Percentiles rank a stretch among this genome's conserved stretches.
phyloP scores from a whole-genome alignment of 2,888 invertebrate genomes.

The Andrena chrysosceles region DNA sequence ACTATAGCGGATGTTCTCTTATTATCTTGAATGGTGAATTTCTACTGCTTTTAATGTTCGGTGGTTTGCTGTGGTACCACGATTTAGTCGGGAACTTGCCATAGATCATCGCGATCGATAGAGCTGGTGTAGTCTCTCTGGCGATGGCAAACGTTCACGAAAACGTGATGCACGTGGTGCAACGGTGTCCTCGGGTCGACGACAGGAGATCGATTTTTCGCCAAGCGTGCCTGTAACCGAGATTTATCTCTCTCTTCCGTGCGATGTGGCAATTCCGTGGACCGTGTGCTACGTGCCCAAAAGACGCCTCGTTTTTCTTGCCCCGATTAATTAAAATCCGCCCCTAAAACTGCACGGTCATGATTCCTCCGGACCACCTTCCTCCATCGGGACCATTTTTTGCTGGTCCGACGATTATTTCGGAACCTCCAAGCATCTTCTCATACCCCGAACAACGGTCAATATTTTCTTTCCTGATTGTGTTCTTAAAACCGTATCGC shows the following conservation, averaged over 20 bases:
- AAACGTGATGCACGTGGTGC: conserved; percentile 65
- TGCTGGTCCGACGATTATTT: conserved; percentile 5
- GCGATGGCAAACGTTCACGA: conserved; percentile 58
- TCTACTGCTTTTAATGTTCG: no score
- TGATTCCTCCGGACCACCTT: background rate
- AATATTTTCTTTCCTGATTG: conserved; percentile 22
- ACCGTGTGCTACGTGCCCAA: conserved; percentile 17
- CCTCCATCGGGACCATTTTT: background rate
- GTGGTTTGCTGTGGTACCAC: no score
- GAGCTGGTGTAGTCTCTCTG: conserved; percentile 49
- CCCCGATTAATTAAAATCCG: conserved; percentile 34
- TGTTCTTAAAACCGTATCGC: conserved; percentile 3
- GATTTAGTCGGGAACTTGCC: background rate
- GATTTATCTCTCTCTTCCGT: conserved; percentile 45
- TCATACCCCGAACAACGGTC: background rate
- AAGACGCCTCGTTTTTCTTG: conserved; percentile 18
- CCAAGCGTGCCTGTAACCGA: conserved; percentile 19
- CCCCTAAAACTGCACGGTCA: conserved; percentile 34
- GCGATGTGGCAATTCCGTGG: conserved; percentile 35
- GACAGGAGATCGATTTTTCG: conserved; percentile 31
- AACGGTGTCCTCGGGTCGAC: conserved; percentile 16
- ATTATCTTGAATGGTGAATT: no score
- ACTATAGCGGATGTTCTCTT: no score
- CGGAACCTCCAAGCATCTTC: background rate
- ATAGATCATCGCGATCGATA: conserved; percentile 54